These are phyloP conservation scores for Geotrupes spiniger DNA, from an alignment of 2,888 invertebrate genomes.

Conservation along the genomic window DNA sequence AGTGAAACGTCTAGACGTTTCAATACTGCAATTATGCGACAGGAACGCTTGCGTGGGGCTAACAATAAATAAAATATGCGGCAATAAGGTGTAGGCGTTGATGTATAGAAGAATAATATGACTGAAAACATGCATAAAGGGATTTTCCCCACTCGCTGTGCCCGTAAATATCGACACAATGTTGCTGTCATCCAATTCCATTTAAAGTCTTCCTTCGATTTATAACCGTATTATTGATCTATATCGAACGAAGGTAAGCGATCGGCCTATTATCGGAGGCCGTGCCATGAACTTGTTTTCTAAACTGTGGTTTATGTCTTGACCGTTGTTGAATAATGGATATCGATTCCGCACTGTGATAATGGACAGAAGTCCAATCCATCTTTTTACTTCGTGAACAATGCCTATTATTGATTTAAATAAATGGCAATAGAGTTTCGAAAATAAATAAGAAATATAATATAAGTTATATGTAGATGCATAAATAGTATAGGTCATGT, in stretches of 20 bases:
- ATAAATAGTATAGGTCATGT: too few species aligned
- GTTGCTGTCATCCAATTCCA: constrained; percentile 32
- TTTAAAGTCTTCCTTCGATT: constrained; percentile 32
- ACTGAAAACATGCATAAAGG: constrained; percentile 22
- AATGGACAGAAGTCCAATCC: constrained; percentile 26
- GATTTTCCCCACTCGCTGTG: constrained; percentile 19
- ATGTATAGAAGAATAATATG: constrained; percentile 22
- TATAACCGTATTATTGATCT: constrained; percentile 35
- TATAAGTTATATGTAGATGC: too few species aligned
- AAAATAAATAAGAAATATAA: too few species aligned
- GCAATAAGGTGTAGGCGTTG: constrained; percentile 18
- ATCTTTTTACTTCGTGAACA: neutral
- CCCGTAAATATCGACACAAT: constrained; percentile 31
- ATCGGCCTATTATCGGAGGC: constrained; percentile 31
- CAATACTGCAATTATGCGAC: too few species aligned
- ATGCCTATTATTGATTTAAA: too few species aligned
- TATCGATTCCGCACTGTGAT: constrained; percentile 27
- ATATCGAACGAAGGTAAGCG: constrained; percentile 32
- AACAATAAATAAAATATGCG: neutral
- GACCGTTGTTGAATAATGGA: constrained; percentile 31
- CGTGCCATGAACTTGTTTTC: constrained; percentile 24
- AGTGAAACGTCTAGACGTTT: too few species aligned
- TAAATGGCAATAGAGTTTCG: too few species aligned
- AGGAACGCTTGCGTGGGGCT: too few species aligned
- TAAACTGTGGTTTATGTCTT: constrained; percentile 29